Evolutionary conservation across 2,797 vertebrate species (phyloP).

Genomic region (Pteropus rufus): DNA sequence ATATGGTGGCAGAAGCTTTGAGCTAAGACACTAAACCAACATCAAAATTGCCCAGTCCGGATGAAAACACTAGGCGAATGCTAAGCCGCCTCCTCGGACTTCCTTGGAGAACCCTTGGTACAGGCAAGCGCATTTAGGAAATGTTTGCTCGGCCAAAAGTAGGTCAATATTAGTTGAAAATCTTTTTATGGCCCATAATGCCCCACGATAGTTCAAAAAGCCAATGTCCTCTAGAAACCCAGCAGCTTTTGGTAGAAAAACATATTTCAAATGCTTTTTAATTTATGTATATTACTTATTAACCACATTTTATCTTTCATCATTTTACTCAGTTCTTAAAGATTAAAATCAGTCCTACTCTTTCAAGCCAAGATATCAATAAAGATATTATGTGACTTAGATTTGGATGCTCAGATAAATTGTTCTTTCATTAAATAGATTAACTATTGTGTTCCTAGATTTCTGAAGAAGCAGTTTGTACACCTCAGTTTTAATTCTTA

Average conservation of each 20-base stretch:
- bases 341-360: slow-evolving; percentile 26
- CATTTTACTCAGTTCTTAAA: slow-evolving; percentile 41
- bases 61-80: not conserved
- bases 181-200: not conserved
- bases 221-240: slow-evolving; percentile 7
- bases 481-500: not conserved
- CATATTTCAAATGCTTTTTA: not conserved
- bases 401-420: not conserved
- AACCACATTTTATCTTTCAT: slow-evolving; percentile 40
- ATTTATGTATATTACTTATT: slow-evolving; percentile 46
- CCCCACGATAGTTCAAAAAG: not conserved
- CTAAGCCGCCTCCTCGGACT: not conserved
- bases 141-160: not conserved
- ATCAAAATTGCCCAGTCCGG: not conserved
- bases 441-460: not conserved
- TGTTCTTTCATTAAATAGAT: not conserved
- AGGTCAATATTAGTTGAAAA: not conserved
- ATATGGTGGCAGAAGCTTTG: not conserved
- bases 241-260: not conserved
- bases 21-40: not conserved
- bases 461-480: not conserved
- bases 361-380: not conserved
- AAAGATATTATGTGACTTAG: not conserved
- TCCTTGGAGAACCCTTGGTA: not conserved
- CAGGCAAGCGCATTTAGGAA: not conserved